Conservation (phyloP, 2,797 vertebrate species). For the Valencia hispanica region DNA sequence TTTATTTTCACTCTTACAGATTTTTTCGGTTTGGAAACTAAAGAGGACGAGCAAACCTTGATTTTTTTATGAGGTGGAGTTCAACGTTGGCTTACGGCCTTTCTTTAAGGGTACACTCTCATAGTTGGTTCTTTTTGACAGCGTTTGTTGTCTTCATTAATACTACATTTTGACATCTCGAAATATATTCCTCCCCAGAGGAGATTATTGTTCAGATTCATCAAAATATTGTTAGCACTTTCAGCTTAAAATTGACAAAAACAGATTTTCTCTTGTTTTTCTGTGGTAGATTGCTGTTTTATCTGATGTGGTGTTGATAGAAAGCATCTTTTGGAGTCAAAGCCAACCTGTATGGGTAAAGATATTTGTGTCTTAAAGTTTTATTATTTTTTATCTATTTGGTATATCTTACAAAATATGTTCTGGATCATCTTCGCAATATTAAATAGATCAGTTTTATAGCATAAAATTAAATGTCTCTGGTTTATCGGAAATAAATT, state of each 20-base stretch:
- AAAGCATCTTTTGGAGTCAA: neutral
- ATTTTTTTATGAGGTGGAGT: slow-evolving; percentile 61
- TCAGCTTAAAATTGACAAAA: slow-evolving; percentile 32
- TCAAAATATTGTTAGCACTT: slow-evolving; percentile 30
- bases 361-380: neutral
- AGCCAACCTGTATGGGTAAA: neutral
- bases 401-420: neutral
- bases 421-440: neutral
- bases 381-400: neutral
- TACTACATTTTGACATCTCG: slow-evolving; percentile 59
- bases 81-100: slow-evolving; percentile 37
- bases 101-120: slow-evolving; percentile 39
- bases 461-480: neutral
- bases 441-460: neutral
- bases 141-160: slow-evolving; percentile 61
- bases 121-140: slow-evolving; percentile 47
- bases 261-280: too few relatives aligned
- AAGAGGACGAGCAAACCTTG: slow-evolving; percentile 20
- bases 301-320: slow-evolving; percentile 13
- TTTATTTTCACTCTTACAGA: neutral
- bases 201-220: slow-evolving; percentile 31
- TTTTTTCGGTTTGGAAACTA: slow-evolving; percentile 14
- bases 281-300: slow-evolving; percentile 6
- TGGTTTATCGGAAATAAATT: neutral
- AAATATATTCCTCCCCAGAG: slow-evolving; percentile 33